Base-by-base conservation (phyloP, 2,113 vertebrate species). In the Planiliza haematocheilus region DNA sequence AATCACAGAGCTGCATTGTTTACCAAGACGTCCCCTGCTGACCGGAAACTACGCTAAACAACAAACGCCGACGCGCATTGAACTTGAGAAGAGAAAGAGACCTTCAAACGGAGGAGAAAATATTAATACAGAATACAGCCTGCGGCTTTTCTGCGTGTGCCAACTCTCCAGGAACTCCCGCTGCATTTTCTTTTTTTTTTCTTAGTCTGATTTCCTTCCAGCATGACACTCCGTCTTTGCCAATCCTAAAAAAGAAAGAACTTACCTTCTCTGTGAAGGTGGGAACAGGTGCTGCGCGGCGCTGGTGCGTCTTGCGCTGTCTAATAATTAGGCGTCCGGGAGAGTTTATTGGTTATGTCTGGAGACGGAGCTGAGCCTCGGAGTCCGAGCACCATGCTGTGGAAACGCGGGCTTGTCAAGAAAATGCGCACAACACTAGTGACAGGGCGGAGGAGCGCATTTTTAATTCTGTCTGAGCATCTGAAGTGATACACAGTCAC, bases 1-100 rank as follows among this genome's bases (percentile, higher is more conserved):
- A 80, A 74, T 82, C 79, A 81, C 20, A 2, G 17, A 21, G 65
- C 63, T 36, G 70, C 71, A 74, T 79, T 76, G 81, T 89, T 89
- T 77, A 85, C 83, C 66, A 30, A 79, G 64, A 82, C 56, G 59
- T 76, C 53, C 74, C 70, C 72, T 63, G 70, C 62, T 70, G 79
- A 89, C 87, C 86, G 89, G 89, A 90, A 89, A 86, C 83, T 62
- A 80, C 77, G 84, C 70, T 63, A 84, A 83, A 89, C 83, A 87
- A 90, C 81, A 89, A 77, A 82, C 88, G 85, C 91, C 89, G 39
- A 91, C 91, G 88, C 84, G 85, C 79, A 75, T 82, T 86, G 79
- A 88, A 88, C 77, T 85, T 53, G 51, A 63, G 57, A 66, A 48
- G 3, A 68, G 38, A 74, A 36, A 69, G 18, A 70, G 51, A 83